Evolutionary conservation across 2,888 invertebrate species (phyloP).

Genomic region (Tenthredo livida): DNA sequence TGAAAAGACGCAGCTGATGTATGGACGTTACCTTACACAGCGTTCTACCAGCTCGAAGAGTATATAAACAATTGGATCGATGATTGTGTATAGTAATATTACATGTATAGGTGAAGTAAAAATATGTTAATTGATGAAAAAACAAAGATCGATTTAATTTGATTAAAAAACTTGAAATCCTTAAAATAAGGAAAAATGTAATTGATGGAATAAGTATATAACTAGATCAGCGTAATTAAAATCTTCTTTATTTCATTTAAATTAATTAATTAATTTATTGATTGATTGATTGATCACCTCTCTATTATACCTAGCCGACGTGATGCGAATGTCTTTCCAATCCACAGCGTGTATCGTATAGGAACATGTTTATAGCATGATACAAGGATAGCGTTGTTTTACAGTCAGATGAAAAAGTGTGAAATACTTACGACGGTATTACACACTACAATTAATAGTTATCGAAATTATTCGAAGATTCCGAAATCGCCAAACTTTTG

Average conservation of each 20-base stretch:
- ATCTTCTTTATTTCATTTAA: conserved; percentile 41
- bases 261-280: conserved; percentile 1
- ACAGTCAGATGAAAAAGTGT: background rate
- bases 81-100: background rate
- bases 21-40: background rate
- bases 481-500: background rate
- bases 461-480: conserved; percentile 1
- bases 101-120: background rate
- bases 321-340: conserved; percentile 15
- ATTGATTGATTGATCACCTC: conserved; percentile 31
- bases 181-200: background rate
- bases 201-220: background rate
- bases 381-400: conserved; percentile 2
- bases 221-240: conserved; percentile 8
- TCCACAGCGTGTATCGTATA: conserved; percentile 13
- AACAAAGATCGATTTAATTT: background rate
- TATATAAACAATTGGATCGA: background rate
- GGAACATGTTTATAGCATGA: conserved; percentile 29
- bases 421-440: conserved; percentile 15
- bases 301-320: conserved; percentile 11
- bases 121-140: background rate
- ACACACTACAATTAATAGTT: background rate
- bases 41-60: background rate
- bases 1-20: background rate
- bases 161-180: background rate